Conservation (phyloP, 1,140 invertebrate species). For the Diorhabda elongata region DNA sequence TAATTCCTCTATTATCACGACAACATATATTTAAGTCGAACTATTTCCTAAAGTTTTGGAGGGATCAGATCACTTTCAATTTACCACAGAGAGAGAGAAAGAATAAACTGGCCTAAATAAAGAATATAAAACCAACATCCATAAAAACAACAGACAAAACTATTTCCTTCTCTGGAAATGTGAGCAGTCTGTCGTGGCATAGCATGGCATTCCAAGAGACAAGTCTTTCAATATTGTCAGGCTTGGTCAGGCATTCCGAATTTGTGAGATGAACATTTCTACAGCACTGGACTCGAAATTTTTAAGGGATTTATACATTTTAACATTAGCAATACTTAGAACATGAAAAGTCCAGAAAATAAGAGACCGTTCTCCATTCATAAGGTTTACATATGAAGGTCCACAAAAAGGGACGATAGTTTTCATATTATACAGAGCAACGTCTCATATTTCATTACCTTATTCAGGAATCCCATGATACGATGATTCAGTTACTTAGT, state of each 20-base stretch:
- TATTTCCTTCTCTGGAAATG: slow-evolving; percentile 1
- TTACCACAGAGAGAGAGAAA: background rate
- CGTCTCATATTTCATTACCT: too few species aligned
- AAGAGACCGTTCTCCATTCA: too few species aligned
- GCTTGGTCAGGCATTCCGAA: background rate
- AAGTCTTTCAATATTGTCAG: background rate
- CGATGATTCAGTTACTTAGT: too few species aligned
- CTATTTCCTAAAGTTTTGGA: too few species aligned
- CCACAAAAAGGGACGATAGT: too few species aligned
- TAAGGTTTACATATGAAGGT: too few species aligned
- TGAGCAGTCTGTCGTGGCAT: background rate
- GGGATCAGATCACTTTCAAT: background rate
- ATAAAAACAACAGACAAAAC: background rate
- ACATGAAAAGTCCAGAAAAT: too few species aligned
- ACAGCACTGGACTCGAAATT: background rate
- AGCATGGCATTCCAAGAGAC: slow-evolving; percentile 1
- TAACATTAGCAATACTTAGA: too few species aligned
- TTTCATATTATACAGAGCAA: too few species aligned
- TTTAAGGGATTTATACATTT: background rate
- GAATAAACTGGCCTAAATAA: background rate
- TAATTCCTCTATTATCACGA: too few species aligned
- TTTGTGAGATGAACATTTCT: slow-evolving; percentile 2
- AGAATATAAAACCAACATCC: background rate
- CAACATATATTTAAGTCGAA: too few species aligned
- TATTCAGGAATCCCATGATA: too few species aligned